phyloP scores from a whole-genome alignment of 1,140 invertebrate genomes.

The Scaptomyza graminum region DNA sequence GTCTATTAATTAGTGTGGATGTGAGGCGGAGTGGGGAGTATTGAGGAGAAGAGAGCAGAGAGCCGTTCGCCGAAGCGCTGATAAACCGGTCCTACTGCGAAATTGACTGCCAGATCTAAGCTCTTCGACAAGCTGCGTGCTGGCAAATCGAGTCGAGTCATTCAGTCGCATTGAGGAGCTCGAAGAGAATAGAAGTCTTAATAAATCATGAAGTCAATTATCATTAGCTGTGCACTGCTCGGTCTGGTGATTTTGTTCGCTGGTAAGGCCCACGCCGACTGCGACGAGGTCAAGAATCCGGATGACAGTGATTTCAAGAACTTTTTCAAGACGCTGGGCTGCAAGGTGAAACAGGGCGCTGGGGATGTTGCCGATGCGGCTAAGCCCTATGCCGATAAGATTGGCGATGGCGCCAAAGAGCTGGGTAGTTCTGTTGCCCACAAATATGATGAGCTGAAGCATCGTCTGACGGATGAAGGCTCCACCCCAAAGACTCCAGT shows the following conservation, averaged over 20 bases:
- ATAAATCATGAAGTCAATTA: constrained; percentile 46
- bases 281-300: constrained; percentile 53
- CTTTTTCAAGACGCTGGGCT: constrained; percentile 75
- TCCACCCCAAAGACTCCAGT: constrained; percentile 41
- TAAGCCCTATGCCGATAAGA: constrained; percentile 68
- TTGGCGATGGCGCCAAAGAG: constrained; percentile 69
- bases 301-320: constrained; percentile 69
- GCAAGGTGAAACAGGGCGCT: constrained; percentile 68
- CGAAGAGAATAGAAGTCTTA: constrained; percentile 12
- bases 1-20: constrained; percentile 15
- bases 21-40: neutral
- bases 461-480: constrained; percentile 66
- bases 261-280: constrained; percentile 45
- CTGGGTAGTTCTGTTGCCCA: constrained; percentile 60
- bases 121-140: neutral
- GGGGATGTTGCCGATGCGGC: constrained; percentile 58
- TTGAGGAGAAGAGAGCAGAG: no score
- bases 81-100: constrained; percentile 22
- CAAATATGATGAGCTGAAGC: constrained; percentile 76
- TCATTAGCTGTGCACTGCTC: constrained; percentile 42
- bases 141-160: neutral
- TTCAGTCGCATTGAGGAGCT: constrained; percentile 24
- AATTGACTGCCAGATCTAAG: neutral
- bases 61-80: constrained; percentile 15
- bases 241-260: constrained; percentile 44